A percentile compares a stretch with the other conserved stretches of the same genome.
Conservation (phyloP, 2,797 vertebrate species). For the Enteromius trimaculatus region DNA sequence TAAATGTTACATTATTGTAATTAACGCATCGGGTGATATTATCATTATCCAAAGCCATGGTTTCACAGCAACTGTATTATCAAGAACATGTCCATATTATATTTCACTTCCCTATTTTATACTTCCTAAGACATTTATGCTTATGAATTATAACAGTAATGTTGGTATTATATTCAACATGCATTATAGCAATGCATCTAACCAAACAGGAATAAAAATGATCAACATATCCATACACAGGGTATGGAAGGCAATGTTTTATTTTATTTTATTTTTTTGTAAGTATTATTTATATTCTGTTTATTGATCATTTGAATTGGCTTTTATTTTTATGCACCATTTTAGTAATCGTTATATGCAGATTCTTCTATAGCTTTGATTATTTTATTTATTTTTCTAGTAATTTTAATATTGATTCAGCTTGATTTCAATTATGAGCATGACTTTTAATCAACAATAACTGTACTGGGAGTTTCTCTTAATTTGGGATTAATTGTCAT, state of each 20-base stretch:
- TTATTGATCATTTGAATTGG: not conserved
- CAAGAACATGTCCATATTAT: not conserved
- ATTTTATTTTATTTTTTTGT: too few relatives aligned
- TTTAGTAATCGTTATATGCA: not conserved
- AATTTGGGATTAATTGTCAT: too few relatives aligned
- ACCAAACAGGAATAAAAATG: not conserved
- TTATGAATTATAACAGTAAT: too few relatives aligned
- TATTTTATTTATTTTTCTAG: not conserved
- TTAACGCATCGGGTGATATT: not conserved
- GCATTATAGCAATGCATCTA: not conserved
- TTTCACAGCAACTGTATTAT: not conserved
- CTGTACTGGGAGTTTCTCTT: not conserved
- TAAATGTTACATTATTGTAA: not conserved
- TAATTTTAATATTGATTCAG: not conserved
- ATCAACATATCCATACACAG: not conserved
- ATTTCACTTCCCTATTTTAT: not conserved
- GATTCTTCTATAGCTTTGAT: not conserved
- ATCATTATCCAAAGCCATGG: not conserved
- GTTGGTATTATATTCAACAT: not conserved
- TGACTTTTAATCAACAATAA: not conserved
- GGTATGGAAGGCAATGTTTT: not conserved
- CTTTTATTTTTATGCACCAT: not conserved
- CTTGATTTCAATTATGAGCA: not conserved
- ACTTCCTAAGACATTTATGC: not conserved
- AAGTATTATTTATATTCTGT: not conserved